Percentiles rank a stretch among this genome's conserved stretches.
phyloP scores from a whole-genome alignment of 92 coral and sea anemone genomes.

The Micromussa lordhowensis region DNA sequence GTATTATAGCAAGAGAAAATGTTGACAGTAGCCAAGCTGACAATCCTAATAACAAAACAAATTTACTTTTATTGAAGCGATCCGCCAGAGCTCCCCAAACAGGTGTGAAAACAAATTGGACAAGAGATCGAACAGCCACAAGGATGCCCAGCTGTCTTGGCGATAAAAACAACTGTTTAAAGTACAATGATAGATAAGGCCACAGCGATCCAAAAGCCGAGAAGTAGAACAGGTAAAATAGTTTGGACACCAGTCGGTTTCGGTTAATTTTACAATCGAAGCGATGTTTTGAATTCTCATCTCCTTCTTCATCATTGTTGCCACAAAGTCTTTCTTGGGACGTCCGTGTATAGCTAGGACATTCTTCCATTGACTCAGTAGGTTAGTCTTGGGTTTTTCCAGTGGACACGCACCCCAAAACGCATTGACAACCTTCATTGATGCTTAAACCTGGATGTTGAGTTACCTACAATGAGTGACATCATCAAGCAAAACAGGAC shows the following conservation, averaged over 20 bases:
- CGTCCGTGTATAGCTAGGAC: slow-evolving; percentile 11
- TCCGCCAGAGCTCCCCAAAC: slow-evolving; percentile 96
- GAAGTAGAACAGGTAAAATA: slow-evolving; percentile 94
- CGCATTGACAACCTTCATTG: slow-evolving; percentile 29
- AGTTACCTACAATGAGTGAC: slow-evolving; percentile 53
- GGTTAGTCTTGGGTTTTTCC: slow-evolving; percentile 2
- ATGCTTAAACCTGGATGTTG: slow-evolving; percentile 15
- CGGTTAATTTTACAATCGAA: slow-evolving; percentile 83
- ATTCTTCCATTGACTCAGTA: slow-evolving; percentile 52
- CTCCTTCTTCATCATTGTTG: slow-evolving; percentile 52
- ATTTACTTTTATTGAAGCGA: slow-evolving; percentile 89
- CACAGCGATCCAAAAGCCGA: slow-evolving; percentile 96
- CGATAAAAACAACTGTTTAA: slow-evolving; percentile 93
- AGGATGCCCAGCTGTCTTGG: slow-evolving; percentile 98
- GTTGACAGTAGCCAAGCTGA: slow-evolving; percentile 86
- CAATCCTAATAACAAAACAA: slow-evolving; percentile 83
- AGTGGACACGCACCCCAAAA: slow-evolving; percentile 27
- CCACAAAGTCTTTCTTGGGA: slow-evolving; percentile 18
- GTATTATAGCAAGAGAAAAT: slow-evolving; percentile 85
- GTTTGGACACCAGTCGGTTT: slow-evolving; percentile 94
- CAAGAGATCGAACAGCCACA: slow-evolving; percentile 89
- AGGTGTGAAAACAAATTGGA: slow-evolving; percentile 95
- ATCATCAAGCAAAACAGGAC: slow-evolving; percentile 46
- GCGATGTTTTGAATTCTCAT: slow-evolving; percentile 63
- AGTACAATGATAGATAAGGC: slow-evolving; percentile 96